Conservation (phyloP, 2,113 vertebrate species). For the Callospermophilus lateralis region DNA sequence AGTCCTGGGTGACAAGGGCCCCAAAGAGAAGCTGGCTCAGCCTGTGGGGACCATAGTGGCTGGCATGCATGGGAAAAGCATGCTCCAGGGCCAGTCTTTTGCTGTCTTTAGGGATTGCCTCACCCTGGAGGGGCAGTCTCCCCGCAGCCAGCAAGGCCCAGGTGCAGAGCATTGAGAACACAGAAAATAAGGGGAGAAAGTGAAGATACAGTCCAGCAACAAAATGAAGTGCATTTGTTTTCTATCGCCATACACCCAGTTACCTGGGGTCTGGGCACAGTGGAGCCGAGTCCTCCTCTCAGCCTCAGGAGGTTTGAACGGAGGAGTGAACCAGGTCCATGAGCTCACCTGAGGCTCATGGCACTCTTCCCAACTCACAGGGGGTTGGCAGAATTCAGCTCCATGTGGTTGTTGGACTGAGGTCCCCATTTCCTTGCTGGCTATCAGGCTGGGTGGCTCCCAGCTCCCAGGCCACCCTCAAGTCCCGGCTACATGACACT, state of each 20-base stretch:
- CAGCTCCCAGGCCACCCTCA: neutral
- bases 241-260: neutral
- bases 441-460: neutral
- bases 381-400: neutral
- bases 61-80: neutral
- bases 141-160: neutral
- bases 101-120: neutral
- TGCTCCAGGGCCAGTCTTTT: neutral
- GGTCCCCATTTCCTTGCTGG: neutral
- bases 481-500: neutral
- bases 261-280: no score
- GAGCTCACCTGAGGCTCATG: no score
- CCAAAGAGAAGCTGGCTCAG: neutral
- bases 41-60: neutral
- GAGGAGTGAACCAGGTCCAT: no score
- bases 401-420: neutral
- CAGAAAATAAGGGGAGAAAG: neutral
- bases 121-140: neutral
- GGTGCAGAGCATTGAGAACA: neutral
- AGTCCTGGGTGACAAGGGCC: neutral
- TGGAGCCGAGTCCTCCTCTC: rapidly evolving
- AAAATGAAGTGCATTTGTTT: neutral
- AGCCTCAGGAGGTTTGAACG: no score
- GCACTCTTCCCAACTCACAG: neutral
- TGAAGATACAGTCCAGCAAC: neutral